phyloP scores from a whole-genome alignment of 1,140 invertebrate species.

The Parasteatoda tepidariorum region DNA sequence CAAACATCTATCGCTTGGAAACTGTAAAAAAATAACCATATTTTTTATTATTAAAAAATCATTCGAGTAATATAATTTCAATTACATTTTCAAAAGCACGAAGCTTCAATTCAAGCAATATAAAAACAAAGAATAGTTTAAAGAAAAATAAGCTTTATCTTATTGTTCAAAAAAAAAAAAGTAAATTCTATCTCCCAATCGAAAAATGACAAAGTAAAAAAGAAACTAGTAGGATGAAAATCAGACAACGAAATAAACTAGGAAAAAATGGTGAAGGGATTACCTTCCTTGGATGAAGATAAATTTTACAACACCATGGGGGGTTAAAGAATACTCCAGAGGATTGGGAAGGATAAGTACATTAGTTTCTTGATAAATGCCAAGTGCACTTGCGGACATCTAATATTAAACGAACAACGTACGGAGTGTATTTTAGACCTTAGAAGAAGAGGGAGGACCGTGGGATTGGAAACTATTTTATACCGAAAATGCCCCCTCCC shows the following conservation, averaged over 20 bases:
- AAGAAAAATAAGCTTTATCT: conserved; percentile 3
- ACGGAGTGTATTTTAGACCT: neutral
- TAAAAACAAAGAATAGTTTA: neutral
- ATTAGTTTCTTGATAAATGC: conserved; percentile 13
- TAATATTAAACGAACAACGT: conserved; percentile 3
- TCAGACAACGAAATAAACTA: neutral
- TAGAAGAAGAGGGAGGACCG: no score
- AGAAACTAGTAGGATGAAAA: neutral
- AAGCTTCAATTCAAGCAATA: no score
- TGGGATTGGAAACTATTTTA: no score
- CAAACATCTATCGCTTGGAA: no score
- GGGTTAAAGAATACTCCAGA: neutral
- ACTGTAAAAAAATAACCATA: no score
- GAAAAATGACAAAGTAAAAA: neutral
- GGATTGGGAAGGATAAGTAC: neutral
- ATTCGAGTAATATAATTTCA: no score
- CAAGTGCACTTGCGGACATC: conserved; percentile 3
- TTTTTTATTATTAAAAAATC: no score
- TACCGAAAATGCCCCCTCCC: no score
- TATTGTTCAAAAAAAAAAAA: neutral
- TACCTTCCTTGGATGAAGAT: neutral
- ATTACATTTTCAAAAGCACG: no score
- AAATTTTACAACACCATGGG: conserved; percentile 2
- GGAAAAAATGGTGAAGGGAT: neutral
- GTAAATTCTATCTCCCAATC: neutral